phyloP scores from a whole-genome alignment of 2,113 vertebrate species.

The Chitala chitala region DNA sequence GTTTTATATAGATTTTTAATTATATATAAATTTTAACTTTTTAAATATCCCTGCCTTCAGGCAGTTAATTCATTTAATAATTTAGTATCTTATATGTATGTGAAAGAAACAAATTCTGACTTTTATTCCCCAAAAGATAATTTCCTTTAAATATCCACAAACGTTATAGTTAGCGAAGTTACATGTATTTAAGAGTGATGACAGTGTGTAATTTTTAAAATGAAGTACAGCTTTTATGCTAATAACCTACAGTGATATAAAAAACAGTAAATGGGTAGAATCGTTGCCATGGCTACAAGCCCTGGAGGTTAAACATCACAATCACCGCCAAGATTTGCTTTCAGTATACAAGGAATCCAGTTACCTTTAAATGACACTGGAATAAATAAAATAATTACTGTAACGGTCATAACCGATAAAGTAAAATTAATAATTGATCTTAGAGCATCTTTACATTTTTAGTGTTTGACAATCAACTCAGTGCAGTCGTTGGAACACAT shows the following conservation, averaged over 20 bases:
- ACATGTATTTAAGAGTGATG: not conserved
- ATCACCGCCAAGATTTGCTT: not conserved
- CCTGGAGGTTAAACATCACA: constrained; percentile 11
- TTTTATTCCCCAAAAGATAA: too few relatives aligned
- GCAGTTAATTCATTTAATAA: too few relatives aligned
- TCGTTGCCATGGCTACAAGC: constrained; percentile 15
- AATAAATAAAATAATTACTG: not conserved
- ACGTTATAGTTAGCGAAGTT: not conserved
- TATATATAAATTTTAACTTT: too few relatives aligned
- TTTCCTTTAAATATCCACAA: not conserved
- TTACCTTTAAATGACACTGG: not conserved
- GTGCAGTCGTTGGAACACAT: too few relatives aligned
- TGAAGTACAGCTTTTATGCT: constrained; percentile 2
- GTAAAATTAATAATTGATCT: not conserved
- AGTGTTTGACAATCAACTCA: not conserved
- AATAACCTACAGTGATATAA: not conserved
- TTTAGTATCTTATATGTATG: too few relatives aligned
- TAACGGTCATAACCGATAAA: not conserved
- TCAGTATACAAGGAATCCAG: not conserved
- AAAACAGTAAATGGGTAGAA: constrained; percentile 6
- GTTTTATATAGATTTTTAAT: too few relatives aligned
- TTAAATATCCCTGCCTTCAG: too few relatives aligned
- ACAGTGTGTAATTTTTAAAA: constrained; percentile 2
- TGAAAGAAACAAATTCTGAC: too few relatives aligned
- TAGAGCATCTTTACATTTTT: not conserved